Base-by-base conservation (phyloP, 2,888 invertebrate genomes). In the Myathropa florea region DNA sequence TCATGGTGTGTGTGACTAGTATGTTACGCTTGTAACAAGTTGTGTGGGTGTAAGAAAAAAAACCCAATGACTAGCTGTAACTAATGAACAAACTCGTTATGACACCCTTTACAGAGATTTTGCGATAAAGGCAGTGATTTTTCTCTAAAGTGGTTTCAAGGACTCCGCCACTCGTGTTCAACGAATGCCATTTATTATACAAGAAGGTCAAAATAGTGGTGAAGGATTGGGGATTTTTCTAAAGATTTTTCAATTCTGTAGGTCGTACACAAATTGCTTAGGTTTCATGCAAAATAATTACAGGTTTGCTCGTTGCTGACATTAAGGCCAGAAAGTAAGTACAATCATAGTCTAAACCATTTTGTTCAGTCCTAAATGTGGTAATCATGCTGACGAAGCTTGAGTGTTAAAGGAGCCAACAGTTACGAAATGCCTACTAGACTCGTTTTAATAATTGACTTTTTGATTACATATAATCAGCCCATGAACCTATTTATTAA, bases 31-130 rank as follows among this genome's bases (percentile, higher is more conserved):
- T 60, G 12, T 18, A 30, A 30, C 10, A 18, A 30, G 30, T 61
- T 61, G 26, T 30, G 10, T 36, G 9, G 2, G 24, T 53, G 64
- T 68, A 33, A 57, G 2, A 6, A 63, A 53, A 6, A 63, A 70
- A 68, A 79, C 72, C 75, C 10, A 65, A 75, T 70, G 55, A 60
- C 36, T 30, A 10, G 23, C 53, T 60, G 24, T 21, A 36, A 6
- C 36, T 70, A 79, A 75, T 78, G 79, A 75, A 64, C 60, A 61
- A 71, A 80, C 71, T 67, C 75, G 78, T 78, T 73, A 78, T 26
- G 24, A 18, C 33, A 33, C 57, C 30, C 63, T 18, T 6, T 10
- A 28, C 10, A 28, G 59, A 26, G 14, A 55, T 67, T 67, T 9
- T 12, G 57, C 61, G 46, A 57, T 70, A 64, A n/a, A 61, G 53